Percentiles rank a stretch among this genome's conserved stretches.
phyloP scores from a whole-genome alignment of 2,797 vertebrate genomes.

The Limnodromus scolopaceus region DNA sequence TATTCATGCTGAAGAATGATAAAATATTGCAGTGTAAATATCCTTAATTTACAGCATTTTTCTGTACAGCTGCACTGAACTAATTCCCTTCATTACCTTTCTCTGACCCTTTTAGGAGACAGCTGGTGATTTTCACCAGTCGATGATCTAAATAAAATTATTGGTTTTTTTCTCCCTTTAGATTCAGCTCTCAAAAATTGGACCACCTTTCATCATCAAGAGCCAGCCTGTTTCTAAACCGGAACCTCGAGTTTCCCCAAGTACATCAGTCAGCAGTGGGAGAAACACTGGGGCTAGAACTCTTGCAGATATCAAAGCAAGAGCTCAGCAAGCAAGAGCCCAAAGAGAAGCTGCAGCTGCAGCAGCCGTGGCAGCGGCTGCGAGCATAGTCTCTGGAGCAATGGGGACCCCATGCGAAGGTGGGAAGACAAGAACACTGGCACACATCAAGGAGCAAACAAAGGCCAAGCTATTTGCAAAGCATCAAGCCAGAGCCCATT shows the following conservation, averaged over 20 bases:
- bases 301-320: slow-evolving; percentile 86
- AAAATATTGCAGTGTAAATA: neutral
- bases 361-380: slow-evolving; percentile 82
- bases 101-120: neutral
- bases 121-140: neutral
- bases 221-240: slow-evolving; percentile 83
- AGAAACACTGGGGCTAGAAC: slow-evolving; percentile 86
- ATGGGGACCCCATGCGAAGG: slow-evolving; percentile 81
- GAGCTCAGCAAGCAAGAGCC: slow-evolving; percentile 85
- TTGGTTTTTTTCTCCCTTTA: slow-evolving; percentile 49
- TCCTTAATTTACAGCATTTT: neutral
- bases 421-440: slow-evolving; percentile 82
- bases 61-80: neutral
- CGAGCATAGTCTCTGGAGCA: slow-evolving; percentile 81
- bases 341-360: slow-evolving; percentile 86
- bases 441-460: slow-evolving; percentile 86
- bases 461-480: slow-evolving; percentile 86
- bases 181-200: slow-evolving; percentile 87
- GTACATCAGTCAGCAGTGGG: slow-evolving; percentile 72
- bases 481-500: slow-evolving; percentile 81
- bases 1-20: neutral
- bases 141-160: neutral
- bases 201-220: slow-evolving; percentile 87
- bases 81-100: neutral
- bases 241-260: slow-evolving; percentile 79